These are phyloP conservation scores for Eleutherodactylus coqui DNA, from an alignment of 2,797 vertebrate genomes.

Conservation along the genomic window DNA sequence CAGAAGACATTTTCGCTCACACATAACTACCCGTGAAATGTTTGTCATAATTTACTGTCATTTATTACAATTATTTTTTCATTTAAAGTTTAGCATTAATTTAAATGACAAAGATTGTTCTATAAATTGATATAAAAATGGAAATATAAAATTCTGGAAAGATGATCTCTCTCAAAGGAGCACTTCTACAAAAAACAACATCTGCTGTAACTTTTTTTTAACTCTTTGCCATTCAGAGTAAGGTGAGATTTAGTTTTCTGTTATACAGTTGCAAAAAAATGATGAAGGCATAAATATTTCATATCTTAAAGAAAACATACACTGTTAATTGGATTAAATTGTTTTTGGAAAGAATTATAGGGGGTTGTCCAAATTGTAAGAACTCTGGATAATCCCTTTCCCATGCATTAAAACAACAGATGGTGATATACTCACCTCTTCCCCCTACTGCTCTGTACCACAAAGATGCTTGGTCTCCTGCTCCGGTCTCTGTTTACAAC, in stretches of 20 bases:
- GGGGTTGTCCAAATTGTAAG: no score
- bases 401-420: no score
- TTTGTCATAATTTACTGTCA: not conserved
- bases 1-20: not conserved
- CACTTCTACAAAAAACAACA: constrained; percentile 14
- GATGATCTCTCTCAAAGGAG: not conserved
- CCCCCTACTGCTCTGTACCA: no score
- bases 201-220: not conserved
- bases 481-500: no score
- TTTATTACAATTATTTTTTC: constrained; percentile 4
- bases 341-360: no score
- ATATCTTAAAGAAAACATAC: no score
- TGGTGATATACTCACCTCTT: no score
- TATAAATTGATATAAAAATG: not conserved
- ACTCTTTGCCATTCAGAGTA: not conserved
- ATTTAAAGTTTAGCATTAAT: constrained; percentile 7
- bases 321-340: no score
- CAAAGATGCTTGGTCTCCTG: no score
- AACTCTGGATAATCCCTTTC: no score
- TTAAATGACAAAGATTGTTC: not conserved
- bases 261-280: constrained; percentile 5
- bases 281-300: not conserved
- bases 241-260: constrained; percentile 4
- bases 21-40: not conserved
- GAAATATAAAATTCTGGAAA: not conserved